Evolutionary conservation across 2,888 invertebrate genomes (phyloP), one percentile per base, ranked within the genome.

Genomic region (Phoenoteleia sp.): DNA sequence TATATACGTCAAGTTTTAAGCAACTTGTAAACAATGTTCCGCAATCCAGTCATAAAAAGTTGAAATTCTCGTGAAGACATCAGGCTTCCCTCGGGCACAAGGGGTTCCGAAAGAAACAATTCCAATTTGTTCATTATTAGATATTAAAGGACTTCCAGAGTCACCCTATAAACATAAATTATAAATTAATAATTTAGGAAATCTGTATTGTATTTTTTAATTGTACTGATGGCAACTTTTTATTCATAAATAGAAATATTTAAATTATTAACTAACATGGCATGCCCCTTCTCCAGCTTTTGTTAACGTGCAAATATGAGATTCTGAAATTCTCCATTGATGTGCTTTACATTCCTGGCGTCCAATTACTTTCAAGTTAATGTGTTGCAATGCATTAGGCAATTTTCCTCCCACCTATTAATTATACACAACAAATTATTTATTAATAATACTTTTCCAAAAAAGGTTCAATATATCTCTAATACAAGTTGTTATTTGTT

Each of bases 231-330:
- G n/a, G n/a, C n/a, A n/a, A n/a, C n/a, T n/a, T n/a, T n/a, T n/a
- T n/a, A n/a, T n/a, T n/a, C n/a, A n/a, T n/a, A n/a, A n/a, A n/a
- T n/a, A n/a, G n/a, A n/a, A n/a, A n/a, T n/a, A n/a, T n/a, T n/a
- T n/a, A n/a, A n/a, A n/a, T n/a, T n/a, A n/a, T n/a, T n/a, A n/a
- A 90, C 91, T 91, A 49, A 93, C 93, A 71, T 92, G 85, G 56
- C 93, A 93, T 3, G 92, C 92, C 29, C 92, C 93, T 88, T 93
- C 89, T 21, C 93, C 93, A 23, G 1, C 5, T 81, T 88, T 89
- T 0, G 93, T 92, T 23, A 90, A 86, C 13, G 92, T 92, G 58
- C 93, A 93, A 29, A 93, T 89, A 21, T 92, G 90, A 3, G 86
- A 84, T 4, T 79, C 42, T 0, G 62, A 82, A 5, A 91, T 83